These are phyloP conservation scores for Erynnis tages DNA, from an alignment of 2,888 invertebrate species.

Conservation along the genomic window DNA sequence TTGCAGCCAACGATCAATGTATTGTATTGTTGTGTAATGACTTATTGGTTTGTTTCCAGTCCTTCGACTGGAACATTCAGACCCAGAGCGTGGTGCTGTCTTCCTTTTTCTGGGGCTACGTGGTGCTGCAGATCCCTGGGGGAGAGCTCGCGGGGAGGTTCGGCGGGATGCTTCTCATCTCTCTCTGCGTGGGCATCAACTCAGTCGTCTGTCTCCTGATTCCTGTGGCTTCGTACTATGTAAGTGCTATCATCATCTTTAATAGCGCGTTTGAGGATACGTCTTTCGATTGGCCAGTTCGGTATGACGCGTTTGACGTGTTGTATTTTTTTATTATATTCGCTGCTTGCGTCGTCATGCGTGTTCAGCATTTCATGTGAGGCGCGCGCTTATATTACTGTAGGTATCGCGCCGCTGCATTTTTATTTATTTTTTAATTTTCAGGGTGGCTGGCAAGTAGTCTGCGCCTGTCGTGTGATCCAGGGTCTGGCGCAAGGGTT, in stretches of 20 bases:
- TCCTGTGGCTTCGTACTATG: conserved; percentile 9
- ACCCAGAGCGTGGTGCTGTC: conserved; percentile 73
- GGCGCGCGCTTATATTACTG: too few relatives aligned
- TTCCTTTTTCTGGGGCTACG: conserved; percentile 84
- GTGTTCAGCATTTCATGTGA: too few relatives aligned
- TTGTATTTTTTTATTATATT: too few relatives aligned
- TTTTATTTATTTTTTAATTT: too few relatives aligned
- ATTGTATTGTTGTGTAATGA: background rate
- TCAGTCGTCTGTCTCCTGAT: conserved; percentile 64
- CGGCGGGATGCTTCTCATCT: conserved; percentile 85
- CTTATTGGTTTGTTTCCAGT: conserved; percentile 40
- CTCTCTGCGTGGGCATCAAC: conserved; percentile 49
- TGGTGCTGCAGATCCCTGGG: conserved; percentile 85
- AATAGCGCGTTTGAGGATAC: too few relatives aligned
- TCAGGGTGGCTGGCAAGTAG: conserved; percentile 82
- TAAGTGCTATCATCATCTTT: background rate
- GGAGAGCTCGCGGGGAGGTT: conserved; percentile 86
- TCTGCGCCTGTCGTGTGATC: conserved; percentile 85
- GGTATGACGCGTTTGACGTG: too few relatives aligned
- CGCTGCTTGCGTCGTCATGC: too few relatives aligned
- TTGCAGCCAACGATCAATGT: background rate
- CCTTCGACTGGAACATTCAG: conserved; percentile 78
- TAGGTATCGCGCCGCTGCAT: too few relatives aligned
- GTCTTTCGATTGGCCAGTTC: too few relatives aligned
- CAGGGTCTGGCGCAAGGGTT: conserved; percentile 89